Percentiles rank a stretch among this genome's conserved stretches.
Conservation (phyloP, 2,888 invertebrate species). For the Orchestes rusci region DNA sequence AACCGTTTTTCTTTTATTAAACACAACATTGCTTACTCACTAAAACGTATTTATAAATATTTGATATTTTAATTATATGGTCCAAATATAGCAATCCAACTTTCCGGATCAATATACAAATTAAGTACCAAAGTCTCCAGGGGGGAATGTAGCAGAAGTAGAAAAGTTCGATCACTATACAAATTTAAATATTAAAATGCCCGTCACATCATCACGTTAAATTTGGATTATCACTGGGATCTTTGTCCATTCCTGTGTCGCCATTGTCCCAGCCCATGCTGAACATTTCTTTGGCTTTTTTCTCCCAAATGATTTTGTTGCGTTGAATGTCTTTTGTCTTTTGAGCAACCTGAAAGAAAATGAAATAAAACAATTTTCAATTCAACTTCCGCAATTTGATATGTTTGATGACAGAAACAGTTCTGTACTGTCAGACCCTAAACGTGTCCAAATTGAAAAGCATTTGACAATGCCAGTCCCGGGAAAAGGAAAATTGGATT, state of each 20-base stretch:
- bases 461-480: no score
- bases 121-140: no score
- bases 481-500: no score
- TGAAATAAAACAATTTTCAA: no score
- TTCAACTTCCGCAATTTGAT: no score
- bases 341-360: constrained; percentile 52
- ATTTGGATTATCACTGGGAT: constrained; percentile 39
- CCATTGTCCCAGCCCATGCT: constrained; percentile 33
- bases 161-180: constrained; percentile 10
- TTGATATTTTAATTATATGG: constrained; percentile 22
- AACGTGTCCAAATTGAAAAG: no score
- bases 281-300: constrained; percentile 44
- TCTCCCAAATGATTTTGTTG: constrained; percentile 41
- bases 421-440: no score
- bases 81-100: constrained; percentile 20
- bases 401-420: no score
- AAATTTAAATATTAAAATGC: constrained; percentile 13
- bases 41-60: constrained; percentile 17
- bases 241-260: constrained; percentile 37
- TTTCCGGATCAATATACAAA: constrained; percentile 3
- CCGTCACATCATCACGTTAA: constrained; percentile 23
- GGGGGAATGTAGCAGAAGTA: background rate
- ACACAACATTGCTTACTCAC: constrained; percentile 16
- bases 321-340: constrained; percentile 49
- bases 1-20: constrained; percentile 19